Base-by-base conservation (phyloP, 2,888 invertebrate genomes). In the Diadegma fenestrale region DNA sequence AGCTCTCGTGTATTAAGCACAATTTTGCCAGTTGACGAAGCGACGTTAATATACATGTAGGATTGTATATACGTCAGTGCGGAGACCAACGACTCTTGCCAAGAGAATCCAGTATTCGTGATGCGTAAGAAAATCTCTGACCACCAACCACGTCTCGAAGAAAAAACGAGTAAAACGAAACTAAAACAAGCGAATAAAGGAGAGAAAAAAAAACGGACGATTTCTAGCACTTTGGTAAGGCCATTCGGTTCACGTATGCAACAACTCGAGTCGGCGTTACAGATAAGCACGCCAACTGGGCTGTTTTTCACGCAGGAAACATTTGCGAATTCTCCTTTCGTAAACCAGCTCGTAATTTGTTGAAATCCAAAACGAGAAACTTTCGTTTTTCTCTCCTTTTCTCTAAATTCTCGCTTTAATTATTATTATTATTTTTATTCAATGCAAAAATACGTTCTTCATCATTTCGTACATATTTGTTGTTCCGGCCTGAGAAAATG, bases 211-310 rank as follows among this genome's bases (percentile, higher is more conserved):
- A 22, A 66, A 41, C 3, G 1, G 4, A 41, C 12, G n/a, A 80
- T 72, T 30, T 66, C 41, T 80, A 64, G 22, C 37, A 37, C 66
- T 51, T 41, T 54, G 30, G 66, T 54, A 82, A 77, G 66, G 82
- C 58, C 26, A 51, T 64, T 82, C 78, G 73, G 54, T 64, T 82
- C 82, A 82, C 71, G 82, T 82, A 82, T 77, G 69, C 81, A n/a
- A 69, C 69, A 43, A 33, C 72, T 82, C 71, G 71, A n/a, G n/a
- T 76, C 37, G 69, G 77, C 72, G 82, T 82, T 77, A 78, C 71
- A 82, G 82, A 82, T 82, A 82, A 82, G 72, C 82, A 71, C 14
- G 22, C 41, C 54, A 37, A 41, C 12, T 33, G 33, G 54, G 43
- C 43, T 14, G 8, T 22, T 51, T 19, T 45, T 41, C 69, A 63